Evolutionary conservation across 2,888 invertebrate genomes (phyloP).

Genomic region (Thecophora atra): DNA sequence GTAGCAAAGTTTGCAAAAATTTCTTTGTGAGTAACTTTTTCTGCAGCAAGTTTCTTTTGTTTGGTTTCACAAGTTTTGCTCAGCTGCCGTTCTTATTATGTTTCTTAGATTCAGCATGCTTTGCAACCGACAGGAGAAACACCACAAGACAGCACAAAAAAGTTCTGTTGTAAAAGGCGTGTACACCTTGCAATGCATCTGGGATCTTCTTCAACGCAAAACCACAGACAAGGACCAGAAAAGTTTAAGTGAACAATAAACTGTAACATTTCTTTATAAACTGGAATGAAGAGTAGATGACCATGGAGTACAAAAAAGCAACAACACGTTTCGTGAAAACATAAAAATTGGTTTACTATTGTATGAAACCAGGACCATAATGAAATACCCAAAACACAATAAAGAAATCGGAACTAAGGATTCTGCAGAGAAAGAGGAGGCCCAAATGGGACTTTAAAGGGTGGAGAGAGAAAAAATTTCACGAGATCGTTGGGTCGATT

Average conservation of each 20-base stretch:
- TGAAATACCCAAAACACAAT: too few relatives aligned
- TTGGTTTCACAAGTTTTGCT: background rate
- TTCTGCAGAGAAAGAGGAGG: too few relatives aligned
- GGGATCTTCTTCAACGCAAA: too few relatives aligned
- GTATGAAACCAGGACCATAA: background rate
- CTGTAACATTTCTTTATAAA: too few relatives aligned
- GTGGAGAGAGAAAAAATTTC: too few relatives aligned
- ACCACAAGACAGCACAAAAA: background rate
- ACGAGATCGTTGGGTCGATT: background rate
- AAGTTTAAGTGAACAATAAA: too few relatives aligned
- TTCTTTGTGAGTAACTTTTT: background rate
- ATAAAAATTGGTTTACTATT: conserved; percentile 5
- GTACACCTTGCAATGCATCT: too few relatives aligned
- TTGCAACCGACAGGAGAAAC: background rate
- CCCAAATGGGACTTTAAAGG: too few relatives aligned
- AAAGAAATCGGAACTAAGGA: too few relatives aligned
- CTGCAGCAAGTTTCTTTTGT: background rate
- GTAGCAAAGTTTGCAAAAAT: background rate
- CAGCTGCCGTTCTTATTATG: background rate
- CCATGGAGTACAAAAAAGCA: background rate
- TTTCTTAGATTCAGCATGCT: background rate
- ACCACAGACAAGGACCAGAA: too few relatives aligned
- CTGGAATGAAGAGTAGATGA: too few relatives aligned
- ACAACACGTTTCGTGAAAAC: conserved; percentile 8
- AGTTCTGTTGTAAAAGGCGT: too few relatives aligned